A percentile compares a stretch with the other conserved stretches of the same genome.
These are phyloP conservation scores for Drosophila tropicalis DNA, from an alignment of 1,140 invertebrate species.

Conservation along the genomic window DNA sequence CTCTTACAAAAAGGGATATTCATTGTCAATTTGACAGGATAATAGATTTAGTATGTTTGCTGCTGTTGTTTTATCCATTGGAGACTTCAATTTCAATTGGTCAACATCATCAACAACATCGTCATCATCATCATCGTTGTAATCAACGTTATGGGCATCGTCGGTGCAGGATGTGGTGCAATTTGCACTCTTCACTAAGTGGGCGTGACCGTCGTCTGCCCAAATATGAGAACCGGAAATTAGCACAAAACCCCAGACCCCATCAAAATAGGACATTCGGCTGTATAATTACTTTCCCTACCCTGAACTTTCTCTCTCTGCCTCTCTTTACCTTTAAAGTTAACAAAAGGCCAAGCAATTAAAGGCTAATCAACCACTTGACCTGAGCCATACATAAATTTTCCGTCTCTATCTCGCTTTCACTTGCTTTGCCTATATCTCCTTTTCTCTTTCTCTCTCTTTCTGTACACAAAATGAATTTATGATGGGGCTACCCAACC, in stretches of 20 bases:
- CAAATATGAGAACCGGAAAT: slow-evolving; percentile 78
- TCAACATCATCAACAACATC: slow-evolving; percentile 39
- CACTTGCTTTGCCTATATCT: neutral
- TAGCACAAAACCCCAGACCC: slow-evolving; percentile 64
- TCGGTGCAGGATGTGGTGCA: slow-evolving; percentile 70
- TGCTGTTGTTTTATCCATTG: slow-evolving; percentile 36
- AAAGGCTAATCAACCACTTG: slow-evolving; percentile 76
- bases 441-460: neutral
- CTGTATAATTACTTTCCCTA: slow-evolving; percentile 67
- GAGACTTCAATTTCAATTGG: slow-evolving; percentile 64
- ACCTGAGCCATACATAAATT: slow-evolving; percentile 40
- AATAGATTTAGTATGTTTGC: slow-evolving; percentile 72
- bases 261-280: slow-evolving; percentile 66
- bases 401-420: neutral
- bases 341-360: slow-evolving; percentile 75
- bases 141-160: slow-evolving; percentile 13
- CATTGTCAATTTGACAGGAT: slow-evolving; percentile 48
- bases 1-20: neutral
- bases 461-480: slow-evolving; percentile 63
- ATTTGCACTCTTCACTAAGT: slow-evolving; percentile 61
- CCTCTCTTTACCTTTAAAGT: slow-evolving; percentile 59
- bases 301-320: slow-evolving; percentile 37
- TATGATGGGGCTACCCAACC: slow-evolving; percentile 64
- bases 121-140: slow-evolving; percentile 40
- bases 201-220: slow-evolving; percentile 72